These are phyloP conservation scores for Drosophila pseudoobscura DNA, from an alignment of 1,140 invertebrate species.

Conservation along the genomic window DNA sequence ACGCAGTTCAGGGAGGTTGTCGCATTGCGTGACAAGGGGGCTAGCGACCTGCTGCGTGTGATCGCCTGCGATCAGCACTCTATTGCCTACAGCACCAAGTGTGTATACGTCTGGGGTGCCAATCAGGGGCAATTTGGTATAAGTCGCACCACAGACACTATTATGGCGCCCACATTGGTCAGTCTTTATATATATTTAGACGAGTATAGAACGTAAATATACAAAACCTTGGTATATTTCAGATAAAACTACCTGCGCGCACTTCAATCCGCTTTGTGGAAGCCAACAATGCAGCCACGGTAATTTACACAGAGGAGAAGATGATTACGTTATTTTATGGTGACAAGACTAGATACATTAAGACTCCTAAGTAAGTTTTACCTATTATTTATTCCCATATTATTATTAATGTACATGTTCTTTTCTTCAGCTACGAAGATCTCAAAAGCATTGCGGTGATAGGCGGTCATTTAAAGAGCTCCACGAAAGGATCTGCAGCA, in stretches of 20 bases:
- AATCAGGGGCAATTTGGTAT: conserved; percentile 89
- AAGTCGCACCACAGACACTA: conserved; percentile 40
- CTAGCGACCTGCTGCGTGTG: conserved; percentile 51
- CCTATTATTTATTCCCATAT: neutral
- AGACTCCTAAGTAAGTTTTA: conserved; percentile 70
- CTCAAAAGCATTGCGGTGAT: conserved; percentile 73
- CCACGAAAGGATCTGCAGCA: conserved; percentile 65
- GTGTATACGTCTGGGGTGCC: conserved; percentile 86
- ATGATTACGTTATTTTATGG: conserved; percentile 70
- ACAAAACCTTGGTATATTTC: neutral
- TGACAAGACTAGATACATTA: conserved; percentile 68
- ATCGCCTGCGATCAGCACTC: conserved; percentile 86
- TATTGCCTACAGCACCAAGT: conserved; percentile 85
- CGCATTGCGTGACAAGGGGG: conserved; percentile 67
- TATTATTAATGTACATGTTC: neutral
- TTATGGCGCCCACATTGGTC: conserved; percentile 78
- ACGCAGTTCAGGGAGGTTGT: conserved; percentile 84
- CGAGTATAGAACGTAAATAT: neutral
- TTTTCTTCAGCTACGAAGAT: conserved; percentile 62
- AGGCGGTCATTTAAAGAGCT: conserved; percentile 66
- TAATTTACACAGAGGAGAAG: conserved; percentile 65
- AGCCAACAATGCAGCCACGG: conserved; percentile 74
- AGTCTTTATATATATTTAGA: conserved; percentile 9
- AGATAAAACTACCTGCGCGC: conserved; percentile 65
- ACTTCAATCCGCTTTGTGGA: conserved; percentile 72